Evolutionary conservation across 2,797 vertebrate genomes (phyloP), one percentile per base, ranked within the genome.

Genomic region (Microchirus variegatus): DNA sequence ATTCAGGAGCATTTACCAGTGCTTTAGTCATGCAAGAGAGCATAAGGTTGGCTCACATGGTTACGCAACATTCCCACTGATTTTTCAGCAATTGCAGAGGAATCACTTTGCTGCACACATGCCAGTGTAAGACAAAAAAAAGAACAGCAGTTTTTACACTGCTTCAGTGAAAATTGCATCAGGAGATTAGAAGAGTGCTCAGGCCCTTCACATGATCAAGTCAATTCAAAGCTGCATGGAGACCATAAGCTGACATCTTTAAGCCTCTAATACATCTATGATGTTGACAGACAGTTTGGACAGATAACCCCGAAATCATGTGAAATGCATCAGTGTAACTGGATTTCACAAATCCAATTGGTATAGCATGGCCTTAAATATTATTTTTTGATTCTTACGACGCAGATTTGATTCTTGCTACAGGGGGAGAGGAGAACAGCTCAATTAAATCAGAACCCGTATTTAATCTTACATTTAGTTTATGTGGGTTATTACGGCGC

Each of bases 311-410:
- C 66, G 77, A 84, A 83, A 89, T 84, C 75, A 22, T 83, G 63
- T 77, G 78, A 84, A 87, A 84, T 66, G 68, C 78, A 80, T 81
- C 71, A 78, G 53, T 84, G 82, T 86, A 89, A 90, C 48, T 64
- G 85, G 90, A 88, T 89, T 89, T 83, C 64, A 74, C 51, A 85
- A 87, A 90, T 92, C 88, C 87, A 84, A 81, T 90, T 87, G 78
- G 79, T 82, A 70, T 62, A 82, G 75, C 78, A 81, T 53, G 70
- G 81, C 81, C 67, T 87, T 74, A 70, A 61, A 81, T 59, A 73
- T 80, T 65, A 77, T 59, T 87, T 59, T 78, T 67, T 53, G n/a
- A 77, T 71, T 78, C 73, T 75, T 81, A 53, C 48, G 46, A 55
- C 59, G 38, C 22, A 55, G 72, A 69, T 71, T 42, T 73, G 49